Evolutionary conservation across 2,113 vertebrate species (phyloP).

Genomic region (Dipodomys stephensi): DNA sequence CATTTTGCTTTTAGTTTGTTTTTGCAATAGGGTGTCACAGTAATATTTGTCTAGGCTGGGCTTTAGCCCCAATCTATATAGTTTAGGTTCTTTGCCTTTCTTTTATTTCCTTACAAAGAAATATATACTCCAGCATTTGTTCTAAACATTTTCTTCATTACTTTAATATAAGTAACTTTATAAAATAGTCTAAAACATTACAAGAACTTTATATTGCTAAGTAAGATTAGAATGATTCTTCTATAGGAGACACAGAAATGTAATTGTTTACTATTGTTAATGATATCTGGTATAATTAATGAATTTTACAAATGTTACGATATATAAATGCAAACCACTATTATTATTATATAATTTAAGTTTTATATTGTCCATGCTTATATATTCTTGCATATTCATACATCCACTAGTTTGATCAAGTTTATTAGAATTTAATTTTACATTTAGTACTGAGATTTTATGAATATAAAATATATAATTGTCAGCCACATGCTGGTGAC

Average conservation of each 20-base stretch:
- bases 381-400: neutral
- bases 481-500: neutral
- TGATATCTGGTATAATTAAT: neutral
- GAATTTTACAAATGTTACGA: too few species aligned
- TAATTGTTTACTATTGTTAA: neutral
- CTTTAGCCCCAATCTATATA: too few species aligned
- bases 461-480: neutral
- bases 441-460: too few species aligned
- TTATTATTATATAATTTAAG: neutral
- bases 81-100: neutral
- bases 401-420: neutral
- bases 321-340: neutral
- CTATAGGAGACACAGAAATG: neutral
- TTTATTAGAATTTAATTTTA: too few species aligned
- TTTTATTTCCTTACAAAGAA: neutral
- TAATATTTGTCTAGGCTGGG: too few species aligned
- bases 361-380: neutral
- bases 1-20: too few species aligned
- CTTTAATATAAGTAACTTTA: too few species aligned
- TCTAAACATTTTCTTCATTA: neutral
- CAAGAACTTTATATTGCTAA: neutral
- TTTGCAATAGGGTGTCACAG: too few species aligned
- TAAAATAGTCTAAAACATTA: neutral
- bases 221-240: neutral
- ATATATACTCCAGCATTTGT: neutral